These are phyloP conservation scores for Sipunculus nudus DNA, from an alignment of 2,888 invertebrate species.

Conservation along the genomic window DNA sequence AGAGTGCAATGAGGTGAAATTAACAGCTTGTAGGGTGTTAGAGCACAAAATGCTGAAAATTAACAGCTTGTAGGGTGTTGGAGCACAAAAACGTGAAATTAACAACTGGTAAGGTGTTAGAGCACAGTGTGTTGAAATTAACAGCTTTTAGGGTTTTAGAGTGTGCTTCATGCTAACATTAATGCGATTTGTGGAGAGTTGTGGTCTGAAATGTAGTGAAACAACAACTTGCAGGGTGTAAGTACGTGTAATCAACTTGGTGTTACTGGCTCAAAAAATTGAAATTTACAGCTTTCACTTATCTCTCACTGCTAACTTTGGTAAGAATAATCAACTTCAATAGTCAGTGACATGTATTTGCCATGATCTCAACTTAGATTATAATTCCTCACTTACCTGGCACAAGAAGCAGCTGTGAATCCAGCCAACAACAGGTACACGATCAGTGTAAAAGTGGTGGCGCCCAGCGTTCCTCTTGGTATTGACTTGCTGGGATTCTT, in stretches of 20 bases:
- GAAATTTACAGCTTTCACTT: background rate
- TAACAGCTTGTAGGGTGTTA: too few relatives aligned
- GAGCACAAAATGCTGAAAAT: too few relatives aligned
- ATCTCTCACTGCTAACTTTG: background rate
- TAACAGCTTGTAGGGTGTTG: too few relatives aligned
- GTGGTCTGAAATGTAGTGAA: too few relatives aligned
- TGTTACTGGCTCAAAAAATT: background rate
- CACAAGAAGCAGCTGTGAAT: slow-evolving; percentile 86
- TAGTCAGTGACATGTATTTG: background rate
- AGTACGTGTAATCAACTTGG: background rate
- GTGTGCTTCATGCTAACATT: too few relatives aligned
- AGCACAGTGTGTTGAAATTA: too few relatives aligned
- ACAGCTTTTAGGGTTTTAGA: too few relatives aligned
- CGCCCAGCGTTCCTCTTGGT: slow-evolving; percentile 85
- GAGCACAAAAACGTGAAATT: too few relatives aligned
- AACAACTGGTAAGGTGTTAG: too few relatives aligned
- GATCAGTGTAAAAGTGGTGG: slow-evolving; percentile 87
- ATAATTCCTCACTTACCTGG: slow-evolving; percentile 50
- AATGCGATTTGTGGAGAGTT: too few relatives aligned
- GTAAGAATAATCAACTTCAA: background rate
- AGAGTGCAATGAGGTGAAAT: too few relatives aligned
- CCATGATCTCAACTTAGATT: background rate
- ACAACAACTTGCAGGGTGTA: too few relatives aligned
- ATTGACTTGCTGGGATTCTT: slow-evolving; percentile 92
- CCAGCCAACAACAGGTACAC: slow-evolving; percentile 85